phyloP scores from a whole-genome alignment of 1,140 invertebrate species.

The Platorchestia sp. region DNA sequence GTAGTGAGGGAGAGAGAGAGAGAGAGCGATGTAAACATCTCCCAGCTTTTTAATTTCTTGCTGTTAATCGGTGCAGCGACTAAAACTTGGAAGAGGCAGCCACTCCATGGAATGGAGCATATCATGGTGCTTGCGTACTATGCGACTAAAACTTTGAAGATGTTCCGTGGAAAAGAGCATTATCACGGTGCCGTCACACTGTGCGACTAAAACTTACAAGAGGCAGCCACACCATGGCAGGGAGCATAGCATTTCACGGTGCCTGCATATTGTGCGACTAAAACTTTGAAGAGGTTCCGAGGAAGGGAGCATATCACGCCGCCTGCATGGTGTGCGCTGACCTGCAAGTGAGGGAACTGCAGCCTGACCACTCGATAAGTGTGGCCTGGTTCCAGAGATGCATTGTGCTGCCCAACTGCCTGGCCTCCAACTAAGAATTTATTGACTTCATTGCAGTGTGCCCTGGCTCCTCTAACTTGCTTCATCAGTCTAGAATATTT shows the following conservation, averaged over 20 bases:
- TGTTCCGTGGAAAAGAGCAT: neutral
- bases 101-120: neutral
- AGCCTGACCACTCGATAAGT: neutral
- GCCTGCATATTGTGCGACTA: neutral
- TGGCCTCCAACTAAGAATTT: neutral
- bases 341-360: neutral
- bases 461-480: neutral
- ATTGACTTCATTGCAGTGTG: neutral
- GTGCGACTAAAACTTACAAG: too few relatives aligned
- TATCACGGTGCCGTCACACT: neutral
- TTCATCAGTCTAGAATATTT: neutral
- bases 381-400: conserved; percentile 4
- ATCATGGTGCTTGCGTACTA: neutral
- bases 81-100: neutral
- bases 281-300: neutral
- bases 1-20: too few relatives aligned
- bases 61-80: neutral
- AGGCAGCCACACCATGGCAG: too few relatives aligned
- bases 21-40: too few relatives aligned
- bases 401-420: conserved; percentile 15
- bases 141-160: too few relatives aligned
- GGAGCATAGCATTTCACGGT: neutral
- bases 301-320: neutral
- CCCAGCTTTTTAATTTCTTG: neutral
- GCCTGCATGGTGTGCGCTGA: neutral